Conservation (phyloP, 1,140 invertebrate genomes). For the Helicoverpa zea region DNA sequence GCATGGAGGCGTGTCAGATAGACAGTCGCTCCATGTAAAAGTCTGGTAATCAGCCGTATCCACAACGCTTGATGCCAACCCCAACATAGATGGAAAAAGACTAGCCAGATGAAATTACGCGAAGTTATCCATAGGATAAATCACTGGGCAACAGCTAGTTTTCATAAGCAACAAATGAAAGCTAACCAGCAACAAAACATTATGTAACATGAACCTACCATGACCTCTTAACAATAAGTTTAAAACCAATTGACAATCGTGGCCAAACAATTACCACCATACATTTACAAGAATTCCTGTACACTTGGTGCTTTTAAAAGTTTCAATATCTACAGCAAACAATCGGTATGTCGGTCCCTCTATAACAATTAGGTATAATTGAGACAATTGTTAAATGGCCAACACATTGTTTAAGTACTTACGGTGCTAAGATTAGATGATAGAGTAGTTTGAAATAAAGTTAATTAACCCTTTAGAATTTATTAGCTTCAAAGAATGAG, state of each 20-base stretch:
- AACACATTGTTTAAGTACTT: not conserved
- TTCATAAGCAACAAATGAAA: no score
- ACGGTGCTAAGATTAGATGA: constrained; percentile 17
- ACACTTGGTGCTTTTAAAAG: not conserved
- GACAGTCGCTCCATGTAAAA: no score
- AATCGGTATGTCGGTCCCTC: not conserved
- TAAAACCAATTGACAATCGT: not conserved
- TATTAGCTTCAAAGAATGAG: no score
- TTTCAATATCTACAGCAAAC: not conserved
- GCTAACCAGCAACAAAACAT: not conserved
- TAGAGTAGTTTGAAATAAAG: not conserved
- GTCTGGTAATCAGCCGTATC: no score
- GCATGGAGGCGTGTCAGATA: no score
- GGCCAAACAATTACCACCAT: not conserved
- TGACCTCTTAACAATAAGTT: not conserved
- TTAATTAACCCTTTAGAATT: not conserved
- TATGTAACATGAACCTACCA: not conserved
- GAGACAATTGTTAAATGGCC: constrained; percentile 39
- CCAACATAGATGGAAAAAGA: no score
- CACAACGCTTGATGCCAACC: no score
- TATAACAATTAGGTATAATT: constrained; percentile 40
- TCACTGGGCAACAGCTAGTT: no score
- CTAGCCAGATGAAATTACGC: no score
- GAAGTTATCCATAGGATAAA: no score
- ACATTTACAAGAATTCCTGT: not conserved